Evolutionary conservation across 2,113 vertebrate genomes (phyloP).

Genomic region (Ascaphus truei): DNA sequence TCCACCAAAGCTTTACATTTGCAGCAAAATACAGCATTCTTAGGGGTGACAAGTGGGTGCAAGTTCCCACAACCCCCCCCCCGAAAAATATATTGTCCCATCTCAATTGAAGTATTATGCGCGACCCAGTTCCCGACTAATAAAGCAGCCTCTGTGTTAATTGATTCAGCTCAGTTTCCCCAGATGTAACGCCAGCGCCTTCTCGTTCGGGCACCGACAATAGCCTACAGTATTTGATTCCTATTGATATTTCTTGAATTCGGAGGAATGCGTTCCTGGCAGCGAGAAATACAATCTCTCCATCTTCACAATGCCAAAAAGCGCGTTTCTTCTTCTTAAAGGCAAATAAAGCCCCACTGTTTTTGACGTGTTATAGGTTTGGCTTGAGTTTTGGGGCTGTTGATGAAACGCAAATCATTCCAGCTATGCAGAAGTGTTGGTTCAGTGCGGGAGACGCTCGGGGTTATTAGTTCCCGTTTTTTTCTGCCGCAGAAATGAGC

Average conservation of each 20-base stretch:
- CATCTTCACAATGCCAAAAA: slow-evolving; percentile 55
- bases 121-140: slow-evolving; percentile 49
- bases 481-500: too few relatives aligned
- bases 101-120: slow-evolving; percentile 32
- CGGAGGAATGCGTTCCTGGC: slow-evolving; percentile 69
- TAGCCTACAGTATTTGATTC: slow-evolving; percentile 55
- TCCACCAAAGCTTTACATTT: not conserved
- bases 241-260: slow-evolving; percentile 69
- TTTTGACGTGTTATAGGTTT: slow-evolving; percentile 35
- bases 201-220: slow-evolving; percentile 39
- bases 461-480: not conserved
- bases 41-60: not conserved
- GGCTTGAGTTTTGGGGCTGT: slow-evolving; percentile 35
- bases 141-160: slow-evolving; percentile 57
- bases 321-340: slow-evolving; percentile 45
- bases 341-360: slow-evolving; percentile 54
- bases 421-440: slow-evolving; percentile 21
- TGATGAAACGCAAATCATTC: slow-evolving; percentile 35
- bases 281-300: slow-evolving; percentile 55
- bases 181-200: slow-evolving; percentile 52
- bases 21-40: not conserved
- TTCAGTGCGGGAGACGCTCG: not conserved
- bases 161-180: slow-evolving; percentile 52
- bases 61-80: not conserved
- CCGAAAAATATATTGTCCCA: slow-evolving; percentile 3